Base-by-base conservation (phyloP, 2,888 invertebrate species). In the Cylindroiulus punctatus region DNA sequence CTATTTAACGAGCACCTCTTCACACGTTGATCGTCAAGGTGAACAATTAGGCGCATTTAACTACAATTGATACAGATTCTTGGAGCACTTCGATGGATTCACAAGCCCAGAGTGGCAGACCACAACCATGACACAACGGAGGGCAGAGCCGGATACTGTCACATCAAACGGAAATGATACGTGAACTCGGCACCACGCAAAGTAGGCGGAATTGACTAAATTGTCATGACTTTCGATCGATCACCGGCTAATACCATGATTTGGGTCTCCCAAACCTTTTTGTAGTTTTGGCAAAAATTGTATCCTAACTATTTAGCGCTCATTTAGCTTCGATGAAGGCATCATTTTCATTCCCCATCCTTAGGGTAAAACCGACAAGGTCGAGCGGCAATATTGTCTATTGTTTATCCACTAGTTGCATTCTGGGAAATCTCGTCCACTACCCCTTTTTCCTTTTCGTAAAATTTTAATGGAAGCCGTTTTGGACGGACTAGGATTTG, bases 151-250 rank as follows among this genome's bases (percentile, higher is more conserved):
- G 65, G 65, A 65, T 65, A 65, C 65, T 65, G 65, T 65, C 65
- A 65, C 65, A 65, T 65, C n/a, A 65, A 65, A 65, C 65, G 65
- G 65, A 65, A 65, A 65, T 65, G 65, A 65, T 65, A 26, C 65
- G 65, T 8, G 65, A 65, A 26, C 1, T 65, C 7, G 65, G 65
- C 10, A 65, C n/a, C 65, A 65, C 14, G 65, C 14, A 26, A 26
- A 65, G 1, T 3, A 22, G 12, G 7, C 7, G 65, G 7, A 65
- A 65, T 26, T 10, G 26, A 65, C 26, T 26, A 5, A 65, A 26
- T 4, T 57, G 57, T n/a, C 57, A 57, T 5, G 5, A 57, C 1
- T 57, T 8, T 22, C 57, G 19, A 17, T 57, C 47, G 40, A n/a
- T n/a, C n/a, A 36, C 36, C 36, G 36, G 36, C 36, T n/a, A n/a